Conservation (phyloP, 2,113 vertebrate genomes). For the Plecotus auritus region DNA sequence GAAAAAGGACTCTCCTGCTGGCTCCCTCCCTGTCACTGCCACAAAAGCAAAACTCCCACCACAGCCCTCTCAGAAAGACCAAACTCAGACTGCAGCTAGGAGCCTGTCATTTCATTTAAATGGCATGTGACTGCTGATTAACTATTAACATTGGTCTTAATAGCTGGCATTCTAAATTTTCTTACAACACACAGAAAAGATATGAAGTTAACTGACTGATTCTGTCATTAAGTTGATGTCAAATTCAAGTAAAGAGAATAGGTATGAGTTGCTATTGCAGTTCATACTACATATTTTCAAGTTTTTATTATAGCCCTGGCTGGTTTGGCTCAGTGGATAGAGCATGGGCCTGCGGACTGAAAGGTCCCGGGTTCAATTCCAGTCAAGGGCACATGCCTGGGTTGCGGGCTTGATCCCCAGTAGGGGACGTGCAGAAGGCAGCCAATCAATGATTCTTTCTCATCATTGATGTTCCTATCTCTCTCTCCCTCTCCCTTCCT, state of each 20-base stretch:
- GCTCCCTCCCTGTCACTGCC: neutral
- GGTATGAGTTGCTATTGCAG: neutral
- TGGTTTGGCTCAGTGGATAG: too few species aligned
- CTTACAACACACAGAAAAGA: neutral
- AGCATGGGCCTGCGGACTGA: too few species aligned
- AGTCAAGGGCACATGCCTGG: too few species aligned
- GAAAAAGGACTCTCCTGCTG: neutral
- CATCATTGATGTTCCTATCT: too few species aligned
- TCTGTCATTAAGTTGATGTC: neutral
- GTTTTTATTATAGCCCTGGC: neutral
- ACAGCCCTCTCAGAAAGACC: neutral
- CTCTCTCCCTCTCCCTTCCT: too few species aligned
- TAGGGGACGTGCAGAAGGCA: too few species aligned
- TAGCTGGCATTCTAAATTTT: neutral
- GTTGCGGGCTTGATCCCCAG: too few species aligned
- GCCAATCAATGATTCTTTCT: too few species aligned
- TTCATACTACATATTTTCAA: neutral
- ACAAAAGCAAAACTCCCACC: neutral
- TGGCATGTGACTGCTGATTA: neutral
- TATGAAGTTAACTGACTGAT: neutral
- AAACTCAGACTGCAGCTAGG: neutral
- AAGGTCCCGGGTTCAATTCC: too few species aligned
- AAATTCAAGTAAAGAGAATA: neutral
- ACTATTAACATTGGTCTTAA: neutral
- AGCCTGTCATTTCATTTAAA: neutral